Evolutionary conservation across 1,140 invertebrate species (phyloP), one percentile per base, ranked within the genome.

Genomic region (Danaus melanippus): DNA sequence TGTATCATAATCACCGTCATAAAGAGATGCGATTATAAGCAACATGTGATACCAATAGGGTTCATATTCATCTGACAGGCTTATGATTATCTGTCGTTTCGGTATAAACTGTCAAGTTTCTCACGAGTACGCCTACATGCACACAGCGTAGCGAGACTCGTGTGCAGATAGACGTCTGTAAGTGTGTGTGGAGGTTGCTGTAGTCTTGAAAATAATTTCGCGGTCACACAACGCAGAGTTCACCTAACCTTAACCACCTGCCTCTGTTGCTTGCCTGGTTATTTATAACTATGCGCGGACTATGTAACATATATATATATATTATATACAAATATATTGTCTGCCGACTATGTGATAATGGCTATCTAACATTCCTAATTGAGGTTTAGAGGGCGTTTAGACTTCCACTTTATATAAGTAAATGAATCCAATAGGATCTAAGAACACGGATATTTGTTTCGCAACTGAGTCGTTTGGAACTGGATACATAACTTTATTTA

Each of bases 131-230:
- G 47, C 69, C 74, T 71, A 86, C 81, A 84, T 66, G 62, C 50
- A 62, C 69, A 73, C 21, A 46, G 57, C 57, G 74, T 79, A 82
- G 79, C 72, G 81, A 84, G 80, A 81, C 79, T 69, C 50, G 60
- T 67, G 63, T 82, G 59, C 61, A 54, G 65, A 86, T 69, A 68
- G 51, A 46, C n/a, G 11, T 60, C 42, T 49, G 17, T 56, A 74
- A 77, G 68, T 76, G 79, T 42, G 50, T 60, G 69, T 69, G 53
- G 76, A 83, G 78, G 84, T 77, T 81, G 79, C 74, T 81, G 81
- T 86, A 86, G 84, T 86, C 81, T 84, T 86, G 84, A 86, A 86
- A 85, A 86, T 86, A 79, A 86, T 86, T 86, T 86, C 84, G 84
- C 84, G 84, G 84, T 86, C 84, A 85, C 76, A 86, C 65, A 60